These are phyloP conservation scores for Drosophila neutralis DNA, from an alignment of 2,888 invertebrate genomes.

Conservation along the genomic window DNA sequence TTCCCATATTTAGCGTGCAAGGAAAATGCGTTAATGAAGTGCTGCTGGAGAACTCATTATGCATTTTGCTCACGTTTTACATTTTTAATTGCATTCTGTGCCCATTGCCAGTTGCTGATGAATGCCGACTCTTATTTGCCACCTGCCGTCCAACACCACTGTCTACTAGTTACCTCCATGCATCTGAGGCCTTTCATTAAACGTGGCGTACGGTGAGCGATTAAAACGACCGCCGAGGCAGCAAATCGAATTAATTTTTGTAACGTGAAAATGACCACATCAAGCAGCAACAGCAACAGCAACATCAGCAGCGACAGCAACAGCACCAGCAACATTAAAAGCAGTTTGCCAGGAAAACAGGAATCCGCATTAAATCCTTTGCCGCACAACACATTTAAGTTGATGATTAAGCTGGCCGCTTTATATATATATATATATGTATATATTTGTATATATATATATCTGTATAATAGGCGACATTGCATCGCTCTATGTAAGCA, in stretches of 20 bases:
- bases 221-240: conserved; percentile 81
- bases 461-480: conserved; percentile 1
- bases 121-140: conserved; percentile 17
- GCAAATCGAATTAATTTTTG: conserved; percentile 84
- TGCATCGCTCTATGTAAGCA: conserved; percentile 6
- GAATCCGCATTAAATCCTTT: conserved; percentile 64
- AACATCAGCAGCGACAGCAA: conserved; percentile 15
- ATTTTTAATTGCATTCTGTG: conserved; percentile 74
- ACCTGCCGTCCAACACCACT: neutral
- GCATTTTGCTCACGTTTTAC: conserved; percentile 76
- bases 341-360: conserved; percentile 38
- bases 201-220: conserved; percentile 71
- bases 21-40: conserved; percentile 76
- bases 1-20: conserved; percentile 30
- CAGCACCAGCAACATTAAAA: conserved; percentile 28
- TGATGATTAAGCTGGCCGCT: conserved; percentile 73
- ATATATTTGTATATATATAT: neutral
- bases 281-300: conserved; percentile 34
- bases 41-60: conserved; percentile 75
- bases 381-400: conserved; percentile 80
- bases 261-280: conserved; percentile 80
- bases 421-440: conserved; percentile 4
- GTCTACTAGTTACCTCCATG: conserved; percentile 27
- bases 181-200: conserved; percentile 70
- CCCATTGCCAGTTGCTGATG: neutral